Base-by-base conservation (phyloP, 2,797 vertebrate genomes). In the Kryptolebias ocellatus region DNA sequence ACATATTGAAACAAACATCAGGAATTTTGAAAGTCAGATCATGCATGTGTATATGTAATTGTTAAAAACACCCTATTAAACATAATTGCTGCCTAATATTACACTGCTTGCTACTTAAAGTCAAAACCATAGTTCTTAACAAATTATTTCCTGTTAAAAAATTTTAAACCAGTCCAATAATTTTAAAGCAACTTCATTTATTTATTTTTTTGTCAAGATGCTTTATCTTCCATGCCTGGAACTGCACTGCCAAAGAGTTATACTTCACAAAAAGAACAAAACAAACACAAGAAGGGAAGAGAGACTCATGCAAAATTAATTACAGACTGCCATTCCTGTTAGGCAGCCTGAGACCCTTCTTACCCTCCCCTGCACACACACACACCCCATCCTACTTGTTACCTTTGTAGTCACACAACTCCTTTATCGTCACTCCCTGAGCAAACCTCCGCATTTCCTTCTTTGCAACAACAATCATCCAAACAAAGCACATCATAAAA, bases 241-340 rank as follows among this genome's bases (percentile, higher is more conserved):
- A 81, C 87, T 79, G 44, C 63, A 58, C 61, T 0, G 60, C 55
- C 76, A 74, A 90, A 89, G 79, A 83, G 79, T 76, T 72, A 52
- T 58, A 79, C 79, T 82, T 87, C 71, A 79, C 53, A 82, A 86
- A 78, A 82, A 59, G 60, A 86, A 84, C 80, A 87, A 88, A 90
- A 90, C 80, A 88, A 87, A 87, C 39, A 76, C 29, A 34, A 72
- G 64, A 72, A 61, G 62, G 62, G 84, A 51, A 86, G 74, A 77
- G 69, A 78, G 79, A 90, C 46, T 67, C 88, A 88, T 90, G 85
- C 83, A 89, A 92, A 92, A 92, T 92, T 89, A 90, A 93, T 92
- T 90, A 90, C 72, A 83, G 76, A 80, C 74, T 80, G 74, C 75
- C 80, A 81, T 84, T 84, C 68, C 87, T 84, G 73, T 71, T 75